Evolutionary conservation across 2,113 vertebrate species (phyloP).

Genomic region (Microtus pennsylvanicus): DNA sequence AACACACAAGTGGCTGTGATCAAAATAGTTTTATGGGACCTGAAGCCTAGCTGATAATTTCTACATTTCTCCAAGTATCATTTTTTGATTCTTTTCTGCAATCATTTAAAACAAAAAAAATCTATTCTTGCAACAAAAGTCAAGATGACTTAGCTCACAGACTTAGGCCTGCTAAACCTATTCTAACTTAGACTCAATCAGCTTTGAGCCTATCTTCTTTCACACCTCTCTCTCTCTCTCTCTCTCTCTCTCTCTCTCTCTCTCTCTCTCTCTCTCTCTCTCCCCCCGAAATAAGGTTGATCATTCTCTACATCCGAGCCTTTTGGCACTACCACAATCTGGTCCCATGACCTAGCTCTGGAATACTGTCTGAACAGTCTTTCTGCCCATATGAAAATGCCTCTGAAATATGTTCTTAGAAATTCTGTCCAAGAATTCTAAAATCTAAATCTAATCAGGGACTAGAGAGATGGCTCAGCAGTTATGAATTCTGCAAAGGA

Average conservation of each 20-base stretch:
- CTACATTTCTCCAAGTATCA: constrained; percentile 20
- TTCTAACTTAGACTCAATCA: background rate
- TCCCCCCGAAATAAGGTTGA: background rate
- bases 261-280: too few relatives aligned
- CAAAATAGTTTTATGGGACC: background rate
- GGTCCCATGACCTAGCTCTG: constrained; percentile 1
- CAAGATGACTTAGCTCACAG: background rate
- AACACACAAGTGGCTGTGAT: background rate
- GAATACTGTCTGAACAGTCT: background rate
- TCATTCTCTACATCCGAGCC: background rate
- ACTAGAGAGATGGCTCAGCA: background rate
- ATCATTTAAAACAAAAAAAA: constrained; percentile 33
- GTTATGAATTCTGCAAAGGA: background rate
- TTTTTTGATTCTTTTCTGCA: background rate
- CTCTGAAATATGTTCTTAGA: constrained; percentile 4
- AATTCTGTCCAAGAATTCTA: constrained; percentile 54
- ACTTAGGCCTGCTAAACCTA: background rate
- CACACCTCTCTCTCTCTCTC: too few relatives aligned
- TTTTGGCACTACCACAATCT: background rate
- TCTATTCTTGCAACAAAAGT: background rate
- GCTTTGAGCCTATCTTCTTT: constrained; percentile 5
- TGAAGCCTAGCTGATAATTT: constrained; percentile 13
- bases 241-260: too few relatives aligned
- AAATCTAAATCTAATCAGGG: constrained; percentile 21
- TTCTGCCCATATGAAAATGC: constrained; percentile 6